phyloP scores from a whole-genome alignment of 2,113 vertebrate genomes.

The zebrafish (Danio rerio) region DNA sequence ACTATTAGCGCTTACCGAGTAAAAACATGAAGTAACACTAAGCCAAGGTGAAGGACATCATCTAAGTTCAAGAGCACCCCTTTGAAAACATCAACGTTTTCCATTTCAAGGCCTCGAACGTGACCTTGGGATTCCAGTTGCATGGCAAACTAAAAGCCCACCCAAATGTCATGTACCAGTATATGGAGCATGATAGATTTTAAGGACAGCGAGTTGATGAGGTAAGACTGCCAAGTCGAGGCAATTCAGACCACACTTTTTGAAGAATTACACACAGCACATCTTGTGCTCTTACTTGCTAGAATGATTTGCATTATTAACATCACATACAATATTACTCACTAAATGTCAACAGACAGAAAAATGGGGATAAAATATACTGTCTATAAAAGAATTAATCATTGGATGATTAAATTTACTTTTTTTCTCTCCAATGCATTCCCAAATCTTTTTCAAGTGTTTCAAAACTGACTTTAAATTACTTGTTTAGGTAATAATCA shows the following conservation, averaged over 20 bases:
- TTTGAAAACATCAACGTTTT: conserved; percentile 20
- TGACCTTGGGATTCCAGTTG: neutral
- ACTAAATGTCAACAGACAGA: conserved; percentile 4
- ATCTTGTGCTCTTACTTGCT: conserved; percentile 29
- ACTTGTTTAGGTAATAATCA: no score
- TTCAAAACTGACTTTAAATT: neutral
- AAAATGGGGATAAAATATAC: neutral
- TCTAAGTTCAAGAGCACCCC: conserved; percentile 51
- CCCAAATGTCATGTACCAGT: conserved; percentile 22
- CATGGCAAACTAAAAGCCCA: conserved; percentile 10
- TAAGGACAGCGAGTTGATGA: conserved; percentile 42
- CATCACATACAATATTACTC: neutral
- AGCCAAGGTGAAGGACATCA: conserved; percentile 52
- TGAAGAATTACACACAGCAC: conserved; percentile 24
- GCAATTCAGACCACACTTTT: conserved; percentile 31
- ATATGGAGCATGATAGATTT: conserved; percentile 35
- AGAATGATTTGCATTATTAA: conserved; percentile 28
- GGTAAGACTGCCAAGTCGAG: conserved; percentile 51
- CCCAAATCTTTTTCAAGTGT: neutral
- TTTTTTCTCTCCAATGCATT: neutral
- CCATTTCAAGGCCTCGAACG: conserved; percentile 26
- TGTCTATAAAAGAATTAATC: neutral
- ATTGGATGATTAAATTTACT: neutral
- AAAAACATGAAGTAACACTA: conserved; percentile 21
- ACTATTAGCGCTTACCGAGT: conserved; percentile 19